phyloP scores from a whole-genome alignment of 2,888 invertebrate genomes.

The Dryadula phaetusa region DNA sequence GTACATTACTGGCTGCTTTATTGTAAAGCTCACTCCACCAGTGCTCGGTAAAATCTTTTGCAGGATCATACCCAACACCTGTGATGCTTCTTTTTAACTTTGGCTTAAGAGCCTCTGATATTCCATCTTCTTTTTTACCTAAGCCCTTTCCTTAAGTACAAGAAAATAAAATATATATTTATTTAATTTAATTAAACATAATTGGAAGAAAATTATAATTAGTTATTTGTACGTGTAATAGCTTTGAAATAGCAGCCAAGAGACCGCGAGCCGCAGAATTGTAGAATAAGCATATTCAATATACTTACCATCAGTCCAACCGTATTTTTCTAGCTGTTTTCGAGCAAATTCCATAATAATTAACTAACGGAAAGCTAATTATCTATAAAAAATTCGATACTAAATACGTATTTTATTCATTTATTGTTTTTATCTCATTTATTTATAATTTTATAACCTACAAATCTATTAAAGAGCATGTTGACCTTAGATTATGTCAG shows the following conservation, averaged over 20 bases:
- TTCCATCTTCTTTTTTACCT: conserved; percentile 92
- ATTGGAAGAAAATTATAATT: not conserved
- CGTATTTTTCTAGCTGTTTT: conserved; percentile 89
- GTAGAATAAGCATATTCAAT: no score
- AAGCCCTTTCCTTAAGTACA: conserved; percentile 90
- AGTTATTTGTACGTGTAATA: no score
- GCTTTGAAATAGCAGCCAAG: no score
- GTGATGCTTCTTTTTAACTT: conserved; percentile 91
- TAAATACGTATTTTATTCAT: not conserved
- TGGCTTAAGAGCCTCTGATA: conserved; percentile 90
- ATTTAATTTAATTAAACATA: no score
- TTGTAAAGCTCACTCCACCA: conserved; percentile 94
- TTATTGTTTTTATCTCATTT: not conserved
- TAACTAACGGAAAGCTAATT: not conserved
- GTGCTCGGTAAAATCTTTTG: conserved; percentile 90
- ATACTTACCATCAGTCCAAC: conserved; percentile 86
- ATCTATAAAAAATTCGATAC: not conserved
- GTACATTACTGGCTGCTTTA: conserved; percentile 88
- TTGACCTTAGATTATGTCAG: not conserved
- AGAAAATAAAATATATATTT: not conserved
- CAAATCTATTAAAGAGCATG: not conserved
- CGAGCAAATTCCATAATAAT: conserved; percentile 87
- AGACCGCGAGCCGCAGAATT: no score
- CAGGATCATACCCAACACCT: conserved; percentile 91
- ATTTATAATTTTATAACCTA: conserved; percentile 3